Base-by-base conservation (phyloP, 2,797 vertebrate species). In the Brachyalestes nurse region DNA sequence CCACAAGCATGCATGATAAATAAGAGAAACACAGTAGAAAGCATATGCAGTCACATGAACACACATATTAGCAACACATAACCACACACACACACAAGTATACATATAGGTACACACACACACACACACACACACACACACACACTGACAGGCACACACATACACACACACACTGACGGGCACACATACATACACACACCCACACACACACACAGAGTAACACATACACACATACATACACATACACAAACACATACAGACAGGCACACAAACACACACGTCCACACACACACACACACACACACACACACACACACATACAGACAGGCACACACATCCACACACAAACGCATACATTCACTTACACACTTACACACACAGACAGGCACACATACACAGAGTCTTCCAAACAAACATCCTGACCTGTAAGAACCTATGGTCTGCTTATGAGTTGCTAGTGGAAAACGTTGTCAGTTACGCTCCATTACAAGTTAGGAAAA, bases 1-100 rank as follows among this genome's bases (percentile, higher is more conserved):
- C 81, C 84, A 83, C 82, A 86, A 81, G 34, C 57, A 49, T 62
- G 78, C 78, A 72, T 21, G 70, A 78, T 53, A 78, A 82, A 78
- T 82, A 78, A 72, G 67, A 74, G 49, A 71, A 21, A 66, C 77
- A 79, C 79, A 75, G 47, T 28, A 65, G 34, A 65, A 64, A 65
- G 62, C 78, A 64, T 23, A 79, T 42, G 49, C 49, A 49, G 17
- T 55, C 67, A 72, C 49, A 17, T 25, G 16, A 17, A 55, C 49
- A 73, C 71, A 58, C 53, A 57, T 70, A 62, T 81, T 75, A 75
- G 64, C 47, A 82, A 72, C 38, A 82, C 61, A 78, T 47, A 47
- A 72, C 2, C 69, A 51, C 16, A 66, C 38, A 19, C 7, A 64
- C 28, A 12, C 7, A 4, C 34, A 34, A 42, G n/a, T n/a, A n/a